Conservation (phyloP, 2,797 vertebrate species). For the Acanthiza pusilla region DNA sequence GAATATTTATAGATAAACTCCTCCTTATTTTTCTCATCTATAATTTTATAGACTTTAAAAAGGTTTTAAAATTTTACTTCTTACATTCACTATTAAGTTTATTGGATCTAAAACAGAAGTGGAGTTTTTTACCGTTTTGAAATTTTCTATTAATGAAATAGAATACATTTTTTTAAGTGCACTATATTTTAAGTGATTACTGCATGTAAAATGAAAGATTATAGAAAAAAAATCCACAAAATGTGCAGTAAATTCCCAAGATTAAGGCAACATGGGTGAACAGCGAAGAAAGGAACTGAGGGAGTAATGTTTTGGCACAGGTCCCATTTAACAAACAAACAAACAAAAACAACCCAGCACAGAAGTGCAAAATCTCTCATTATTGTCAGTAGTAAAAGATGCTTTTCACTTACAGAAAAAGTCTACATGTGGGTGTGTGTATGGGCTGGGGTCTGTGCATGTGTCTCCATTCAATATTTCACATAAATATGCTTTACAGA, state of each 20-base stretch:
- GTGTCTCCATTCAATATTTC: background rate
- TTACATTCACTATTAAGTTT: background rate
- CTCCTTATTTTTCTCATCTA: background rate
- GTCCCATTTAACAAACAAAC: background rate
- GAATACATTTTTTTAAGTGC: background rate
- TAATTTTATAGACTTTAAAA: background rate
- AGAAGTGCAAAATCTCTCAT: background rate
- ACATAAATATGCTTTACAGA: background rate
- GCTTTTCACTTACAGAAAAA: background rate
- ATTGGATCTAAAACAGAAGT: background rate
- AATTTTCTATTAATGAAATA: background rate
- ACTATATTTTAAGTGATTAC: background rate
- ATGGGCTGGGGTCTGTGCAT: background rate
- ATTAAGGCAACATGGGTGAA: rapidly evolving
- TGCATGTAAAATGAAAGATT: background rate
- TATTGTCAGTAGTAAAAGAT: background rate
- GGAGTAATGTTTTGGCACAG: background rate
- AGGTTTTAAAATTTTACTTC: background rate
- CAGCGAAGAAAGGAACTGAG: background rate
- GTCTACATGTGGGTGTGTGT: background rate
- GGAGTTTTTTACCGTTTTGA: rapidly evolving
- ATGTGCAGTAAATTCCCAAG: background rate
- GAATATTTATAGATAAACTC: background rate
- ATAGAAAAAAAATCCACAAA: background rate
- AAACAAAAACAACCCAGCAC: background rate